Evolutionary conservation across 2,888 invertebrate genomes (phyloP), one percentile per base, ranked within the genome.

Genomic region (Pelosia muscerda): DNA sequence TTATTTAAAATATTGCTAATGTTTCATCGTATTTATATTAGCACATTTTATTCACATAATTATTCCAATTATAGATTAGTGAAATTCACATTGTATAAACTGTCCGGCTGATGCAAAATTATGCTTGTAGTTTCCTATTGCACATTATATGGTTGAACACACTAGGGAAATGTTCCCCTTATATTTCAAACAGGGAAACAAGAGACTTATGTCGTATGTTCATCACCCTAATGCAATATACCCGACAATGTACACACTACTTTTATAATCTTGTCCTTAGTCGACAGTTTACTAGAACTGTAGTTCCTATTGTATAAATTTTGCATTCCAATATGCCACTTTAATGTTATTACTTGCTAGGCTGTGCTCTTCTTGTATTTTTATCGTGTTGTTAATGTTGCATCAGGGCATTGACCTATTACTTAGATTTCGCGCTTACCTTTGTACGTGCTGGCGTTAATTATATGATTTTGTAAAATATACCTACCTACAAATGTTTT

Each of bases 311-410:
- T 66, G 6, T 25, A 69, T 74, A 67, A 62, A 68, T 57, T 68
- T 55, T 67, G 69, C 81, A 79, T 81, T 81, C 79, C 79, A 76
- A 70, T 55, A 70, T 77, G 66, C 68, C 65, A 72, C 73, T 80
- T 58, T 71, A 64, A 67, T 67, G 59, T 68, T 70, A 73, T 59
- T 76, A 71, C 66, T 68, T 71, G 59, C 9, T 67, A 71, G 81
- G 78, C 72, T 81, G 81, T 81, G 78, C 61, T 64, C 42, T 68
- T 70, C 64, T 56, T 68, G 0, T 63, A 22, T 63, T 55, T 38
- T 25, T 53, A 38, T 60, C 10, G 19, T 25, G 34, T 19, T 42
- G 10, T 25, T 15, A n/a, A 58, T 58, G 9, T 22, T 53, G n/a
- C 2, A 42, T 15, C 23, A 34, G 1, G 5, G 23, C 9, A 23